Evolutionary conservation across 2,888 invertebrate genomes (phyloP).

Genomic region (Erebia aethiops): DNA sequence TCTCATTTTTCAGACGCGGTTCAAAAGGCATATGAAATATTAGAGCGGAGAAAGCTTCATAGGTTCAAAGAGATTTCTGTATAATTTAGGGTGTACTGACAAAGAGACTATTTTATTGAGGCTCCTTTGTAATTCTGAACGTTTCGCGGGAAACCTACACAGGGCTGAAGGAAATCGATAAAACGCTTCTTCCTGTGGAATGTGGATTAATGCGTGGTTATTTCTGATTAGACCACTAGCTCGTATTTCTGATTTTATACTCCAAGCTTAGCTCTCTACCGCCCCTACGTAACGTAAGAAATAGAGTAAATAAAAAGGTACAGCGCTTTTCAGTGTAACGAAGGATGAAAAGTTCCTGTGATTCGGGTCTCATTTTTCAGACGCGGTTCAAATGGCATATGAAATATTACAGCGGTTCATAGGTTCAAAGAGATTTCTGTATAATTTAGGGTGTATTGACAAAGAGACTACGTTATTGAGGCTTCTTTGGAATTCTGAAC

Average conservation of each 20-base stretch:
- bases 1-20: conserved; percentile 6
- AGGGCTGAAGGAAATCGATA: conserved; percentile 71
- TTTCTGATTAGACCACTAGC: no score
- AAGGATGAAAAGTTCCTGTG: neutral
- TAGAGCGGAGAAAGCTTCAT: neutral
- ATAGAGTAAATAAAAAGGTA: no score
- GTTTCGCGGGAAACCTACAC: conserved; percentile 53
- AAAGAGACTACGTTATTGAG: conserved; percentile 59
- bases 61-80: conserved; percentile 52
- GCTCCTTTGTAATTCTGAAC: conserved; percentile 60
- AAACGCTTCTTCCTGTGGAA: conserved; percentile 54
- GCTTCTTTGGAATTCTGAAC: conserved; percentile 60
- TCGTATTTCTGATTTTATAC: no score
- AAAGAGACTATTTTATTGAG: conserved; percentile 59
- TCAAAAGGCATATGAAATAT: conserved; percentile 17
- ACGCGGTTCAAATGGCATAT: conserved; percentile 11
- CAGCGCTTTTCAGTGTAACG: no score
- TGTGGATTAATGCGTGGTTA: conserved; percentile 71
- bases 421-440: conserved; percentile 52
- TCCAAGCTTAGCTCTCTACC: no score
- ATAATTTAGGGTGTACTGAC: conserved; percentile 57
- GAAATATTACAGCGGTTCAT: neutral
- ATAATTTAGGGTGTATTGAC: conserved; percentile 59
- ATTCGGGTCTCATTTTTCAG: conserved; percentile 9
- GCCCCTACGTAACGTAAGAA: no score